These are phyloP conservation scores for Drosophila cardini DNA, from an alignment of 1,140 invertebrate species.

Conservation along the genomic window DNA sequence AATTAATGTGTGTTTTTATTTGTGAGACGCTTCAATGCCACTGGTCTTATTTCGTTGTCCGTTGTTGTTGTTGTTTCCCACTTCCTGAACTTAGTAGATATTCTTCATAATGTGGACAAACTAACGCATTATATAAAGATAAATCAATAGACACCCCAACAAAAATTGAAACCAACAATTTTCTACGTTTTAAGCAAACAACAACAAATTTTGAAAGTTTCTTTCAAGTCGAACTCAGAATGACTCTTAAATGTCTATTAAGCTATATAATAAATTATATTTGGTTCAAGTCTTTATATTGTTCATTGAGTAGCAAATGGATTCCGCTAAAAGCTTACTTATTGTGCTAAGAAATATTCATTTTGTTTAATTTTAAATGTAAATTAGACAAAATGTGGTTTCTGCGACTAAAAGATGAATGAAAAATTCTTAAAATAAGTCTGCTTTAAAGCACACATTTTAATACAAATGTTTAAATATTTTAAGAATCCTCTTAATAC, in stretches of 20 bases:
- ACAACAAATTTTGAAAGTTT: slow-evolving; percentile 31
- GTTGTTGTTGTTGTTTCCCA: slow-evolving; percentile 19
- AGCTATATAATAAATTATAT: slow-evolving; percentile 17
- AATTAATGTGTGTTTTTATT: slow-evolving; percentile 67
- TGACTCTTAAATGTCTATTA: slow-evolving; percentile 17
- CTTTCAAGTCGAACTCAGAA: slow-evolving; percentile 9
- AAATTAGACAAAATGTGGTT: too few relatives aligned
- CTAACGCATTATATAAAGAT: slow-evolving; percentile 39
- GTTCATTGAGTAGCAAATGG: slow-evolving; percentile 6
- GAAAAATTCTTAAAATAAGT: background rate
- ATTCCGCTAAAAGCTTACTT: slow-evolving; percentile 5
- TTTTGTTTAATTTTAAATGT: background rate
- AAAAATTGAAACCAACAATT: slow-evolving; percentile 4
- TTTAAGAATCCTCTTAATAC: too few relatives aligned
- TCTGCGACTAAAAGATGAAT: background rate
- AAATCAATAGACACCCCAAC: slow-evolving; percentile 26
- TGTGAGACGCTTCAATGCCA: slow-evolving; percentile 70
- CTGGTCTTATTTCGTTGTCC: slow-evolving; percentile 59
- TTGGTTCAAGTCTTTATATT: too few relatives aligned
- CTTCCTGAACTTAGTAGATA: slow-evolving; percentile 47
- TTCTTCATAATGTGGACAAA: slow-evolving; percentile 33
- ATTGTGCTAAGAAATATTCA: slow-evolving; percentile 1
- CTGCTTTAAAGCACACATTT: too few relatives aligned
- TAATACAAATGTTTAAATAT: too few relatives aligned
- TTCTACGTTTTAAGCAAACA: slow-evolving; percentile 1